A percentile compares a stretch with the other conserved stretches of the same genome.
phyloP scores from a whole-genome alignment of 2,797 vertebrate genomes.

The Melanotaenia boesemani region DNA sequence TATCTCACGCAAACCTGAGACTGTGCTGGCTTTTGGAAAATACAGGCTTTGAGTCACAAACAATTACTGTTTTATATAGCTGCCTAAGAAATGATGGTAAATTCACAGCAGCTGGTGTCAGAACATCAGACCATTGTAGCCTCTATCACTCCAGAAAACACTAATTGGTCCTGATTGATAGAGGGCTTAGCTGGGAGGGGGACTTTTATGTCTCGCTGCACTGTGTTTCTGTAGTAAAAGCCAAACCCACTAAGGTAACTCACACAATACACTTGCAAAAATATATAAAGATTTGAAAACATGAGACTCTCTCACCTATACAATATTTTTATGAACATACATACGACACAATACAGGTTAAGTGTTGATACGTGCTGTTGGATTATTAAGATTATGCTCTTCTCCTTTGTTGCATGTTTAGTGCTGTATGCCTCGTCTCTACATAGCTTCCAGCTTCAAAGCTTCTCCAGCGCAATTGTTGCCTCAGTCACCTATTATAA shows the following conservation, averaged over 20 bases:
- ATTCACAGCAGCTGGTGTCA: constrained; percentile 60
- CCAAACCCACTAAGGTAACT: constrained; percentile 33
- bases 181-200: constrained; percentile 42
- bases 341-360: constrained; percentile 54
- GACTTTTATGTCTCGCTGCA: constrained; percentile 38
- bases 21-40: constrained; percentile 71
- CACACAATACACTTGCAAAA: constrained; percentile 27
- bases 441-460: constrained; percentile 74
- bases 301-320: constrained; percentile 38
- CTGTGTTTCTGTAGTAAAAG: constrained; percentile 45
- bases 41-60: constrained; percentile 70
- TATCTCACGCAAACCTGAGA: constrained; percentile 71
- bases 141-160: constrained; percentile 33
- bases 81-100: constrained; percentile 49
- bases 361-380: constrained; percentile 65
- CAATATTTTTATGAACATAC: constrained; percentile 49
- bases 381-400: constrained; percentile 78
- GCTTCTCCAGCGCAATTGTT: constrained; percentile 77
- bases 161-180: constrained; percentile 63
- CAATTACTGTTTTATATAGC: constrained; percentile 66
- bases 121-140: constrained; percentile 51
- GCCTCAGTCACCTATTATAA: constrained; percentile 83
- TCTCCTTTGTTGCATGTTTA: constrained; percentile 70
- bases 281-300: constrained; percentile 43
- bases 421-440: constrained; percentile 62